Base-by-base conservation (phyloP, 2,113 vertebrate species). In the Pogona vitticeps region DNA sequence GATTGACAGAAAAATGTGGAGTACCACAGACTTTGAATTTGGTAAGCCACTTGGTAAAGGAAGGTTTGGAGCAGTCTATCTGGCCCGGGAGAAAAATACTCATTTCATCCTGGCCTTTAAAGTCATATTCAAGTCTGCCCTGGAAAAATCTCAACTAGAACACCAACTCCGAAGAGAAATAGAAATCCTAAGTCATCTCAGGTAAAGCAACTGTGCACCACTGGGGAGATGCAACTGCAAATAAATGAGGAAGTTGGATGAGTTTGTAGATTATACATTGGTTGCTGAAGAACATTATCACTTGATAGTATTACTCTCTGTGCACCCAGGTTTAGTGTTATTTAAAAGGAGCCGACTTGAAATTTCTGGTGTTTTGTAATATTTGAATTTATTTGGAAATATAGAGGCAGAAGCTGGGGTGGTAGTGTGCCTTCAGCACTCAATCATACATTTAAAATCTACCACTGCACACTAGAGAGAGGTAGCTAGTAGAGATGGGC, bases 21-120 rank as follows among this genome's bases (percentile, higher is more conserved):
- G 10, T 33, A 67, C 73, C n/a, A 26, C 61, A 33, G 76, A 83
- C 67, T 84, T 90, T 73, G 86, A 88, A 80, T 83, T 88, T 42
- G 86, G 89, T 58, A 83, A 71, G 46, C 86, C 89, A 13, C 89
- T 88, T 36, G 86, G 86, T n/a, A 88, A 88, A 61, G 89, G 89
- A 12, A 80, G 76, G 33, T 88, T 90, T 88, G 86, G 89, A 52
- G 42, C 80, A 0, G 86, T 88, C n/a, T 90, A 90, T 38, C 73
- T 90, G 75, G 86, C 81, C 58, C 82, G 81, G n/a, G 81, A 84
- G 46, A 85, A 84, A n/a, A 82, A 67, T 2, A 88, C 88, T 52
- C 84, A 90, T 42, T 90, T 90, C 80, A 88, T 90, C 81, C 68
- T 90, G 38, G 89, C 89, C 23, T 72, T 90, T 42, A 84, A 90